These are phyloP conservation scores for Oxyruncus cristatus DNA, from an alignment of 2,113 vertebrate species.

Conservation along the genomic window DNA sequence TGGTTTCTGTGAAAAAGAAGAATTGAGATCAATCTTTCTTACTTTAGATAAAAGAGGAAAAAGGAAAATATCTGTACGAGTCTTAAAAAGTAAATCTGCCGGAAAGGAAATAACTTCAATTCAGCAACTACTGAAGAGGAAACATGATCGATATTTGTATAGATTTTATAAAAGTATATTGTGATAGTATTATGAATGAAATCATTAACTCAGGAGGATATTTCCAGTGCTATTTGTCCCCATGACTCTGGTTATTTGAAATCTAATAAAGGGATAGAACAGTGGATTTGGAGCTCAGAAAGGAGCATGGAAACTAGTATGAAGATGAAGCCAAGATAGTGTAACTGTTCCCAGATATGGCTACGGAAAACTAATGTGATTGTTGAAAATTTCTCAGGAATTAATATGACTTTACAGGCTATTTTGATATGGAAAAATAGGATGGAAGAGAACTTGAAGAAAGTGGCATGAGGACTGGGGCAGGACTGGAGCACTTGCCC, in stretches of 20 bases:
- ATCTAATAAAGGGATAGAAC: background rate
- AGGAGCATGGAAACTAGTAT: background rate
- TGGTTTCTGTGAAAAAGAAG: background rate
- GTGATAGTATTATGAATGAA: background rate
- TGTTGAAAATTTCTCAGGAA: constrained; percentile 14
- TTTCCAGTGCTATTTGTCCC: background rate
- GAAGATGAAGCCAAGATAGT: background rate
- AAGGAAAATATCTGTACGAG: background rate
- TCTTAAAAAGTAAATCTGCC: background rate
- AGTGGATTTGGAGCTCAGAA: background rate
- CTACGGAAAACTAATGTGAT: background rate
- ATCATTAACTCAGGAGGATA: background rate
- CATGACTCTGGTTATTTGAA: background rate
- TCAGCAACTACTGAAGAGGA: background rate
- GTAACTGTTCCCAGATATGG: background rate
- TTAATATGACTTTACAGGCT: background rate
- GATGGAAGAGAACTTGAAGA: background rate
- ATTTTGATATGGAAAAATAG: background rate
- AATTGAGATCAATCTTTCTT: background rate
- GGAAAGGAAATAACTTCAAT: background rate
- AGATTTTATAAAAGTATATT: background rate
- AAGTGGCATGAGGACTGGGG: background rate
- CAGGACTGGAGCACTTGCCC: background rate
- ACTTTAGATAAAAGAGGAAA: background rate
- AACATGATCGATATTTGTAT: background rate